A percentile compares a stretch with the other conserved stretches of the same genome.
phyloP scores from a whole-genome alignment of 2,888 invertebrate genomes.

The Anagyrus pseudococci region DNA sequence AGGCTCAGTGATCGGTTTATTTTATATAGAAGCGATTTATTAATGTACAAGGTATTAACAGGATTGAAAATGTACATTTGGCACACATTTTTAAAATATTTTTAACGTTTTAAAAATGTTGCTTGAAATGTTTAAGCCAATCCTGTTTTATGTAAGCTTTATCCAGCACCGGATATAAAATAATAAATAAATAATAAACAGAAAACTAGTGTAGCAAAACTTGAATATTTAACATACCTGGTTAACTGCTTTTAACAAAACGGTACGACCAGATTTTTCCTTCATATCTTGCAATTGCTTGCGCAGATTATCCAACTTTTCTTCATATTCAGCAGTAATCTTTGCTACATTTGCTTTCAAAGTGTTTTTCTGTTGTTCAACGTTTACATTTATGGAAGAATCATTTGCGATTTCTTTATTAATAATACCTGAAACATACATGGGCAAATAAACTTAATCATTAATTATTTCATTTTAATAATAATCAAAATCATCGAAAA shows the following conservation, averaged over 20 bases:
- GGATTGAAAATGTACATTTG: not conserved
- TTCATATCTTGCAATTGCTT: conserved; percentile 41
- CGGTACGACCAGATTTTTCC: conserved; percentile 34
- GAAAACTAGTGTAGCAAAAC: not conserved
- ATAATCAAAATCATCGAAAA: not conserved
- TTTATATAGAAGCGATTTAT: not conserved
- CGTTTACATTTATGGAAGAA: not conserved
- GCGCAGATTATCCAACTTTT: conserved; percentile 42
- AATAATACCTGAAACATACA: conserved; percentile 7
- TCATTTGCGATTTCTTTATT: conserved; percentile 9
- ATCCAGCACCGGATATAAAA: conserved; percentile 24
- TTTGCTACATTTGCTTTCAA: conserved; percentile 28
- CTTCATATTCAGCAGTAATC: conserved; percentile 42
- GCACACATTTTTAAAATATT: not conserved
- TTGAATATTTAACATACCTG: conserved; percentile 44
- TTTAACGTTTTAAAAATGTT: not conserved
- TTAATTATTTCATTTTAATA: not conserved
- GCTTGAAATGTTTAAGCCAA: not conserved
- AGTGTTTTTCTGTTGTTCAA: conserved; percentile 22
- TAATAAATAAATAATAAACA: conserved; percentile 12
- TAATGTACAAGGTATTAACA: conserved; percentile 1
- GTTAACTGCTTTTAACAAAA: conserved; percentile 41
- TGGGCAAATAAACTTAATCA: not conserved
- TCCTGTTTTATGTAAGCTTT: conserved; percentile 9
- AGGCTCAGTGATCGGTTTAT: not conserved